Evolutionary conservation across 2,797 vertebrate genomes (phyloP), one percentile per base, ranked within the genome.

Genomic region (Trachops cirrhosus): DNA sequence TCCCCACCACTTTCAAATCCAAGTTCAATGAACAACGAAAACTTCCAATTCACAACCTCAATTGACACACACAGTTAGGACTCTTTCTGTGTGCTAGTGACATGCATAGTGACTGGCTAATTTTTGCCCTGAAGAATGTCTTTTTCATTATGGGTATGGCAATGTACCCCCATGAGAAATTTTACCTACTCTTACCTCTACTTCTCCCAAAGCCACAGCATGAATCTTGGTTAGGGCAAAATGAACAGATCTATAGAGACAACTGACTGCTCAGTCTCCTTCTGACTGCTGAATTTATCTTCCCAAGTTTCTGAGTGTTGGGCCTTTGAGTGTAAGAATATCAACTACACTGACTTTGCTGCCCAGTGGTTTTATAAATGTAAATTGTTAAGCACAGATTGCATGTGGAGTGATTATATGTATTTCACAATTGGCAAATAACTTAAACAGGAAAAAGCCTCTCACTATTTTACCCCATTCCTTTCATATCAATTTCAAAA

Each of bases 401-500:
- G 44, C 34, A 62, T 32, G 4, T 12, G n/a, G 16, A 48, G 29
- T 41, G 46, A 88, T 59, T 41, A 78, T 37, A 90, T 8, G 2
- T 52, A 80, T 54, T 94, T 77, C 71, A 34, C 50, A 71, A 95
- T 14, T 74, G 22, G 90, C 74, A 95, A 93, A 92, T 90, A 57
- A 95, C n/a, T 93, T 68, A 89, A 93, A 86, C 24, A 87, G 39
- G 39, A 95, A 94, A 91, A 86, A 77, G 32, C 34, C 71, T 96
- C 57, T 91, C 91, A 62, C 59, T 50, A 75, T 95, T 75, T 95
- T 75, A 48, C 29, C 19, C 70, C 39, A 52, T 86, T 90, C 92
- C 68, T 75, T 92, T 90, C 77, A 12, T 46, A 92, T 92, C 87
- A 59, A 9, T 87, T 95, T 95, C 91, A 87, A 91, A 93, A 93